These are phyloP conservation scores for Sarcophaga rosellei DNA, from an alignment of 2,888 invertebrate genomes.

Conservation along the genomic window DNA sequence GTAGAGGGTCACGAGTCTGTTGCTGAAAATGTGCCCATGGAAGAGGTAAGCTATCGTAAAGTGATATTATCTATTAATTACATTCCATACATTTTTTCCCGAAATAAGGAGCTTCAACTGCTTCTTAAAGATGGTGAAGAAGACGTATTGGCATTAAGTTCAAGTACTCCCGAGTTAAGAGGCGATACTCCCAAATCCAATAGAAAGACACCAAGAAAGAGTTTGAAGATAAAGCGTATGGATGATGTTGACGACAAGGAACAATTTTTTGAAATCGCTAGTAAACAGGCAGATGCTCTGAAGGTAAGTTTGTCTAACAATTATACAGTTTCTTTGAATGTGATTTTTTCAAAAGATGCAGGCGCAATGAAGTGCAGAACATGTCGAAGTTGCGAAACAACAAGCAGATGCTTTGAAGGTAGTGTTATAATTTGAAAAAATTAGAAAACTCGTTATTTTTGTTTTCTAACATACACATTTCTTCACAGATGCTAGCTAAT, in stretches of 20 bases:
- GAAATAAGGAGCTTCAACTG: no score
- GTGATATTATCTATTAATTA: no score
- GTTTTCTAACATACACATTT: neutral
- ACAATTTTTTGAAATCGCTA: no score
- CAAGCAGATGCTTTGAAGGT: slow-evolving; percentile 3
- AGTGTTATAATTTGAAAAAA: neutral
- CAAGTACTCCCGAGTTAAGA: neutral
- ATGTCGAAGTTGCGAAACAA: neutral
- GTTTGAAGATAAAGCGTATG: neutral
- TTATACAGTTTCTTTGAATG: no score
- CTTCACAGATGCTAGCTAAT: slow-evolving; percentile 3
- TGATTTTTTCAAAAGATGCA: neutral
- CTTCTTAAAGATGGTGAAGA: no score
- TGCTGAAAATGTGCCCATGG: no score
- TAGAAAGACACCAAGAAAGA: neutral
- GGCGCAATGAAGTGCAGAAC: neutral
- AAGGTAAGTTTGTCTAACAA: no score
- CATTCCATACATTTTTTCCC: no score
- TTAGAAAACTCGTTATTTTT: neutral
- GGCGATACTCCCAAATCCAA: neutral
- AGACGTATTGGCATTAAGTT: neutral
- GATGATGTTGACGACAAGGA: no score
- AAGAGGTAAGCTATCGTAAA: no score
- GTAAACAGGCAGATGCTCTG: no score
- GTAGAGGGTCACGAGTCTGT: no score